Evolutionary conservation across 2,888 invertebrate genomes (phyloP), one percentile per base, ranked within the genome.

Genomic region (Drosophila prolongata): DNA sequence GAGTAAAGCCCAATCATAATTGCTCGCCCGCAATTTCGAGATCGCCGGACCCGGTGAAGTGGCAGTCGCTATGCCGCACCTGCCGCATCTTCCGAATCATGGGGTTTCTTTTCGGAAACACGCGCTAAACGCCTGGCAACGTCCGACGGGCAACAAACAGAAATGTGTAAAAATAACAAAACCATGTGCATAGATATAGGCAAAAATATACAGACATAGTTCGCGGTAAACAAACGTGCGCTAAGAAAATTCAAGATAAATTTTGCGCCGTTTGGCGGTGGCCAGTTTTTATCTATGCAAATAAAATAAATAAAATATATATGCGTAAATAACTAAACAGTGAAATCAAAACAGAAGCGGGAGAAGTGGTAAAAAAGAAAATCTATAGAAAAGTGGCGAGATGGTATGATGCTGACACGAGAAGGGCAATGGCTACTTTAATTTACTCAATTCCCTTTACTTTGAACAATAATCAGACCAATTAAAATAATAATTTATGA

Each of bases 151-250:
- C 60, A 70, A 71, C 54, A 70, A 69, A 66, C 53, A 64, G 56
- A 53, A 65, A 79, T 57, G 77, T 82, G 81, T 84, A 87, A 87
- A 81, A 84, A 87, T 79, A 80, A 80, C 81, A 86, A 78, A 68
- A 52, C 80, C 64, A 70, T 54, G 46, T 76, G 54, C 71, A 70
- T 60, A 59, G 71, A 60, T 38, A 62, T 60, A 60, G 54, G 38
- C n/a, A 38, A 34, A 24, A 24, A 50, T 38, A 68, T 42, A 68
- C 69, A 30, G 42, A 37, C 66, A 69, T 67, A 66, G 46, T 66
- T 66, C 40, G 53, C 53, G 67, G 71, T 71, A 71, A 71, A 71
- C 71, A 71, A 71, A 71, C 71, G 69, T 54, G 69, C 69, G 58
- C 67, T 69, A 44, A 72, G 75, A 80, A 72, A 80, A 74, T 76